Evolutionary conservation across 2,888 invertebrate species (phyloP), one percentile per base, ranked within the genome.

Genomic region (Microctonus aethiopoides): DNA sequence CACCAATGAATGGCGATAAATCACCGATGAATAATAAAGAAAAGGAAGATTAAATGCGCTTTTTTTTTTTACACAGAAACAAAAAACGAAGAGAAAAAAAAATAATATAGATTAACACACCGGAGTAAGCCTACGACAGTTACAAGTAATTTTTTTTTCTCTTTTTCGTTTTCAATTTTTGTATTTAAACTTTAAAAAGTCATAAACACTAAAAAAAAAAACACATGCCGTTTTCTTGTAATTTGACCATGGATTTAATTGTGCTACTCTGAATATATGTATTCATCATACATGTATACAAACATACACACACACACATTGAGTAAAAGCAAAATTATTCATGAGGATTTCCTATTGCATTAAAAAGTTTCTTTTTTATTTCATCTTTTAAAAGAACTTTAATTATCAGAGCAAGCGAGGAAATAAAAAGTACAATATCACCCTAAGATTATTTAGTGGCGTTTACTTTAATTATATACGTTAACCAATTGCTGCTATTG

Each of bases 1-100:
- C 86, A 6, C 86, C 86, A n/a, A 86, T 86, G 84, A 86, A 86
- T 67, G 86, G 86, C 34, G 85, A 86, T 63, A 86, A 86, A 75
- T 86, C 86, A 2, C 86, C 86, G 20, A 83, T 84, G 57, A 82
- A 72, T 69, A 81, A 74, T 72, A 84, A 84, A 52, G 77, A 79
- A 54, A 84, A 86, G 74, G 84, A 80, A 70, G 86, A 86, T 78
- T 86, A 79, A 79, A 68, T 29, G 9, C 16, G n/a, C 32, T 39
- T 46, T 71, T 16, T 34, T 46, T 59, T 6, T 26, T 39, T 32
- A 59, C 36, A 63, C 62, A 72, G 76, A 76, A 68, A 59, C n/a
- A 16, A 68, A 72, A 22, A 46, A 56, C 22, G 41, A 46, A 68
- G 54, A 66, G 41, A 63, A 51, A 61, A 62, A 62, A 46, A 46